These are phyloP conservation scores for Drosophila mimetica DNA, from an alignment of 2,888 invertebrate genomes.

Conservation along the genomic window DNA sequence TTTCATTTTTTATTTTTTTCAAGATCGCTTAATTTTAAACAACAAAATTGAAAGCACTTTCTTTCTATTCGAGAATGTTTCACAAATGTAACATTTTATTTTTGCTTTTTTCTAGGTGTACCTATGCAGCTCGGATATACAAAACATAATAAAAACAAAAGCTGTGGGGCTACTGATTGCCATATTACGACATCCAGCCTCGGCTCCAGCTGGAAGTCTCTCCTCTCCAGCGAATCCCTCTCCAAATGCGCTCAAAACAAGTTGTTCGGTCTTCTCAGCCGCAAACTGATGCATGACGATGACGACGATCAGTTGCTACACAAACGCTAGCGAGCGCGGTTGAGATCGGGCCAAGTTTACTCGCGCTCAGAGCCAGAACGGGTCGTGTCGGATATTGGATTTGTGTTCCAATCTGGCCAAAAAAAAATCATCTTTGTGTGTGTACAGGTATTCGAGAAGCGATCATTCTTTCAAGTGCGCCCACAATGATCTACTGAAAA, in stretches of 20 bases:
- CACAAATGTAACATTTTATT: too few species aligned
- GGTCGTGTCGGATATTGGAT: slow-evolving; percentile 21
- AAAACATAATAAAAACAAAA: slow-evolving; percentile 26
- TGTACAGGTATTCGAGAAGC: slow-evolving; percentile 21
- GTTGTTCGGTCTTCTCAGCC: slow-evolving; percentile 23
- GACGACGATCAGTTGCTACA: slow-evolving; percentile 63
- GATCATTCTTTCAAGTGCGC: slow-evolving; percentile 31
- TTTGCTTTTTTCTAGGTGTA: too few species aligned
- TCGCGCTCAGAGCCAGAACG: slow-evolving; percentile 34
- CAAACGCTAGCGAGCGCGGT: slow-evolving; percentile 72
- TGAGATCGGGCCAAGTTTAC: slow-evolving; percentile 33
- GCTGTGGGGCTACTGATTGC: slow-evolving; percentile 18
- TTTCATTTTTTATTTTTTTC: too few species aligned
- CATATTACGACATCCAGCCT: slow-evolving; percentile 37
- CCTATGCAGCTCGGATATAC: not conserved
- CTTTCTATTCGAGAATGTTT: too few species aligned
- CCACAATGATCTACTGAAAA: slow-evolving; percentile 23
- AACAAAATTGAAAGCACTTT: too few species aligned
- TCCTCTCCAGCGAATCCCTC: slow-evolving; percentile 7
- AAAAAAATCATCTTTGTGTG: slow-evolving; percentile 24
- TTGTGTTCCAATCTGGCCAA: slow-evolving; percentile 15
- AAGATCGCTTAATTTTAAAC: too few species aligned
- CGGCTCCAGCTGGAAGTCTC: slow-evolving; percentile 39
- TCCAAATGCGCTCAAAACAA: slow-evolving; percentile 40
- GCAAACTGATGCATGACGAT: slow-evolving; percentile 41